Base-by-base conservation (phyloP, 2,888 invertebrate species). In the Ceramica pisi region DNA sequence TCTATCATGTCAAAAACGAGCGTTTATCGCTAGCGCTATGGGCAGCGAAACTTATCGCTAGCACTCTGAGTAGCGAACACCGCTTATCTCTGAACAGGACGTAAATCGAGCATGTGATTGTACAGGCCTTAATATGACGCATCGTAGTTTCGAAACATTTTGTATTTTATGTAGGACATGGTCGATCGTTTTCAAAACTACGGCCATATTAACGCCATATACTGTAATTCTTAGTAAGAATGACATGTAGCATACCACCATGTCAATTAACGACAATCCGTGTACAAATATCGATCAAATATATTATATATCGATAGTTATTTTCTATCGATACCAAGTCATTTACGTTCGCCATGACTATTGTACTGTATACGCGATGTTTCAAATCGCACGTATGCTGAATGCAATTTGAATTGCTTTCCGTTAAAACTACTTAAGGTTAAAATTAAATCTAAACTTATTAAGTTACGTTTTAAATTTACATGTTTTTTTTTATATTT, bases 321-420 rank as follows among this genome's bases (percentile, higher is more conserved):
- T 1, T 55, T 44, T 51, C 35, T 31, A 73, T 73, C 57, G 65
- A 59, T 53, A 16, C 2, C n/a, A 38, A 75, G 44, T 71, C 70
- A 55, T 73, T 48, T 66, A 59, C 41, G 64, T 57, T 73, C 35
- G 48, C 66, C 63, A 35, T 60, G 59, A 69, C 82, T 66, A 82
- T 82, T 76, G 82, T 82, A 82, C 82, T 82, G 50, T 67, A 68
- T 74, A 67, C 48, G 31, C 9, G 9, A 1, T 44, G 21, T 62
- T 75, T 46, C 12, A 12, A 78, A 71, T 69, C 44, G 65, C 67
- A 76, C 41, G 80, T 77, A 74, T 71, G 82, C 80, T 67, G 0
- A 38, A 53, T 73, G 59, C 60, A 10, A 71, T 59, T 63, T 23
- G 23, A 59, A 71, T 57, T 10, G 19, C 31, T 23, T 19, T 46